A percentile compares a stretch with the other conserved stretches of the same genome.
Evolutionary conservation across 2,888 invertebrate species (phyloP).

Genomic region (Globia sparganii): DNA sequence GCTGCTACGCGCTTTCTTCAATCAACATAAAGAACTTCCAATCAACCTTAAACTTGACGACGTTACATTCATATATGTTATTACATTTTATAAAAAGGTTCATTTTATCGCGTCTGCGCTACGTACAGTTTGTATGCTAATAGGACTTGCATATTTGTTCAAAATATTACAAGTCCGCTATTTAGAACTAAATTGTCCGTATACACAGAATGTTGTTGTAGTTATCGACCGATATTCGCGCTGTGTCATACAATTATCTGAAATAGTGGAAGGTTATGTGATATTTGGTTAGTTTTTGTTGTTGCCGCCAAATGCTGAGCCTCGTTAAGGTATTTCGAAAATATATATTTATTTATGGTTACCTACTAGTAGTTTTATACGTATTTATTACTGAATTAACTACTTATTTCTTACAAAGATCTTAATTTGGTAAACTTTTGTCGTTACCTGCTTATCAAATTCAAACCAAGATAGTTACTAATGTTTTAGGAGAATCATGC

Average conservation of each 20-base stretch:
- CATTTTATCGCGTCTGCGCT: conserved; percentile 17
- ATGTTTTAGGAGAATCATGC: neutral
- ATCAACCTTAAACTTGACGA: conserved; percentile 41
- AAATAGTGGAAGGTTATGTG: conserved; percentile 15
- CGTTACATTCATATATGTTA: conserved; percentile 2
- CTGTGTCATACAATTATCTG: conserved; percentile 34
- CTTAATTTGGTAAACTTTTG: neutral
- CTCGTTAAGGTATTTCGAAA: conserved; percentile 17
- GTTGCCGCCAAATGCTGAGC: conserved; percentile 11
- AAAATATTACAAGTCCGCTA: conserved; percentile 16
- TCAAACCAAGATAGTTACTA: neutral
- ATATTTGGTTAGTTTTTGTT: neutral
- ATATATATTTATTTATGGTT: neutral
- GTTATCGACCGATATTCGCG: conserved; percentile 30
- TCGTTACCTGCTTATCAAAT: neutral
- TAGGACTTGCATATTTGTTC: conserved; percentile 17
- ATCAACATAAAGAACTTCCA: conserved; percentile 56
- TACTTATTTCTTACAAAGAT: neutral
- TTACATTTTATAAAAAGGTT: conserved; percentile 23
- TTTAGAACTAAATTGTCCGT: conserved; percentile 14
- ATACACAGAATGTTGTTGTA: conserved; percentile 30
- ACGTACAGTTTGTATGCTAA: conserved; percentile 13
- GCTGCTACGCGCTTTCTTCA: conserved; percentile 71
- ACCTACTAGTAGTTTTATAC: neutral
- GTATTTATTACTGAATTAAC: neutral